Evolutionary conservation across 2,797 vertebrate genomes (phyloP).

Genomic region (Alosa sapidissima): DNA sequence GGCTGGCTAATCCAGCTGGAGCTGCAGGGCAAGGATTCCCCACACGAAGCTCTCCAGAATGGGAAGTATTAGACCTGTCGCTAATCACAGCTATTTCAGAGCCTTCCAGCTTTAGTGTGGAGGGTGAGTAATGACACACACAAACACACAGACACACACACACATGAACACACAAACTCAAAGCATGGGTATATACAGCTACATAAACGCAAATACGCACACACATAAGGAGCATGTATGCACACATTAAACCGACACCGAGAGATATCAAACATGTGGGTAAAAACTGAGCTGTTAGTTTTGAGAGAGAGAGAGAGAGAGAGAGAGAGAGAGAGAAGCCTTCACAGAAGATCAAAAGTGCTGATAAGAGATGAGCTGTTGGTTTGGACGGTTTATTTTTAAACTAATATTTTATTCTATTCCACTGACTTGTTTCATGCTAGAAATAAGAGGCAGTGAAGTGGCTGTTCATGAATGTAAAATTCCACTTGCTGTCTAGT

Average conservation of each 20-base stretch:
- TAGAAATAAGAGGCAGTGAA: too few relatives aligned
- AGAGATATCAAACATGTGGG: neutral
- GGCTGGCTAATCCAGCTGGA: neutral
- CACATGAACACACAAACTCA: too few relatives aligned
- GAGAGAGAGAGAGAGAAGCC: too few relatives aligned
- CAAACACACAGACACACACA: neutral
- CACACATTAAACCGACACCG: neutral
- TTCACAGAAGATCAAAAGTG: neutral
- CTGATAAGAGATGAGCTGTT: neutral
- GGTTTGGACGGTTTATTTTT: too few relatives aligned
- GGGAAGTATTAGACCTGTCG: neutral
- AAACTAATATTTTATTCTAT: too few relatives aligned
- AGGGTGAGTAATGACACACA: neutral
- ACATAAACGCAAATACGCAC: too few relatives aligned
- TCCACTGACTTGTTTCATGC: too few relatives aligned
- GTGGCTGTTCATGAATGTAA: too few relatives aligned
- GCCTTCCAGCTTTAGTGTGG: neutral
- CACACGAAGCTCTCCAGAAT: neutral
- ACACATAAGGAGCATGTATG: neutral
- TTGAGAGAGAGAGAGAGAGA: too few relatives aligned
- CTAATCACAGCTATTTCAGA: neutral
- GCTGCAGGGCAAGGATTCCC: neutral
- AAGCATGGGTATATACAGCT: too few relatives aligned
- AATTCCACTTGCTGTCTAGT: neutral
- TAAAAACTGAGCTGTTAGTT: too few relatives aligned